phyloP scores from a whole-genome alignment of 2,888 invertebrate species.

The Odontomyia ornata region DNA sequence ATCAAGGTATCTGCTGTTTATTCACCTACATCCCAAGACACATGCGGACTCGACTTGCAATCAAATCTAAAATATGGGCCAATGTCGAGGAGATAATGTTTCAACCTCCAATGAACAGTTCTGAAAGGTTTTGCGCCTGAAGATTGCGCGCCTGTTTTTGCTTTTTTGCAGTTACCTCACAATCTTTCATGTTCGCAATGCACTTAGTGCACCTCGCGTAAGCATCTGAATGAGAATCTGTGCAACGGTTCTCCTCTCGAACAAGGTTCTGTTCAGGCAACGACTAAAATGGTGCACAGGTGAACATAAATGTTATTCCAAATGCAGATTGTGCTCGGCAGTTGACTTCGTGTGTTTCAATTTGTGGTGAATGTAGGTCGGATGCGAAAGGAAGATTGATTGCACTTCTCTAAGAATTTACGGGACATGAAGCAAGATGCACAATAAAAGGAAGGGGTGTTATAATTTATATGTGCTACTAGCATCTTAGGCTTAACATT shows the following conservation, averaged over 20 bases:
- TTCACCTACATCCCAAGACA: too few relatives aligned
- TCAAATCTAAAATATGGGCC: slow-evolving; percentile 26
- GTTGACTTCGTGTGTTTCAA: slow-evolving; percentile 2
- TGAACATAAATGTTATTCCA: not conserved
- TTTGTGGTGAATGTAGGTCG: slow-evolving; percentile 18
- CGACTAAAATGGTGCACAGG: not conserved
- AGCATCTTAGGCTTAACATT: not conserved
- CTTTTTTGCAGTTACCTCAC: not conserved
- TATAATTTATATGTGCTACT: slow-evolving; percentile 12
- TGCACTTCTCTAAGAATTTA: not conserved
- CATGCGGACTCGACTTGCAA: not conserved
- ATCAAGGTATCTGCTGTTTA: not conserved
- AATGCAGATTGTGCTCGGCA: slow-evolving; percentile 13
- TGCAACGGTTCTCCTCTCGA: not conserved
- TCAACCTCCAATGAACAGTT: slow-evolving; percentile 28
- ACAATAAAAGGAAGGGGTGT: too few relatives aligned
- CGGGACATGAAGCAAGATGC: not conserved
- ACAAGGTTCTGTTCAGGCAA: not conserved
- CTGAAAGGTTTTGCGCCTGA: not conserved
- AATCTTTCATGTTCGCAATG: not conserved
- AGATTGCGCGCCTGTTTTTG: not conserved
- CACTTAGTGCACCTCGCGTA: not conserved
- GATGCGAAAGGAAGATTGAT: slow-evolving; percentile 17
- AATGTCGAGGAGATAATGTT: slow-evolving; percentile 29
- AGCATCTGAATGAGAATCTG: not conserved